Percentiles rank a stretch among this genome's conserved stretches.
Evolutionary conservation across 2,797 vertebrate genomes (phyloP).

Genomic region (Ceryle rudis): DNA sequence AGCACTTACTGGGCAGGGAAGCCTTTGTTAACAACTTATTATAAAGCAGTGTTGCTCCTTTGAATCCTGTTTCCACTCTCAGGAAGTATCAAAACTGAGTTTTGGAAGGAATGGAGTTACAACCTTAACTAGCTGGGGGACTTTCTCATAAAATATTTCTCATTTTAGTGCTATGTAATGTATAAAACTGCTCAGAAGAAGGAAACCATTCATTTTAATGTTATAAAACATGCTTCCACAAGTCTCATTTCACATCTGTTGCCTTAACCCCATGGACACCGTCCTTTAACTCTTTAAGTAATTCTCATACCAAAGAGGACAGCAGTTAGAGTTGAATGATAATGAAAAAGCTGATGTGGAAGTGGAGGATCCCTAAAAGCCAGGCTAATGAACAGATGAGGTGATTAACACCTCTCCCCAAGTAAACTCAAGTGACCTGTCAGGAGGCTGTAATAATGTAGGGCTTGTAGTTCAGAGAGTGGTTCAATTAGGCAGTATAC

Average conservation of each 20-base stretch:
- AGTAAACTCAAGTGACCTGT: neutral
- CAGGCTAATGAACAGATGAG: neutral
- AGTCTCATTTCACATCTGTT: neutral
- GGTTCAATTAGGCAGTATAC: constrained; percentile 28
- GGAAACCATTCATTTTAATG: neutral
- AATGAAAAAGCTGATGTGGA: neutral
- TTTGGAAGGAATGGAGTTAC: neutral
- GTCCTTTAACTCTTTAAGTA: neutral
- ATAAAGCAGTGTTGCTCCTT: neutral
- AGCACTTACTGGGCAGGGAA: neutral
- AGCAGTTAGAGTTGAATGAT: neutral
- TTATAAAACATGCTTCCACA: neutral
- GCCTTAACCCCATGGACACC: neutral
- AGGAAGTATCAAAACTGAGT: neutral
- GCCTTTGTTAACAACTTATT: neutral
- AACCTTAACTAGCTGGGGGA: neutral
- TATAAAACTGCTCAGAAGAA: neutral
- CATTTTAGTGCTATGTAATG: neutral
- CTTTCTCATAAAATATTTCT: neutral
- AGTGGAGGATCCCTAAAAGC: neutral
- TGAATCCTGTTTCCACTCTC: neutral
- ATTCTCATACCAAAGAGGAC: neutral
- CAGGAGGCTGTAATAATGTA: neutral
- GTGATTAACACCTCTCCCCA: neutral
- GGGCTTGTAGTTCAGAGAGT: neutral